These are phyloP conservation scores for Tokudaia tokunoshimensis DNA, from an alignment of 2,797 vertebrate species.

Conservation along the genomic window DNA sequence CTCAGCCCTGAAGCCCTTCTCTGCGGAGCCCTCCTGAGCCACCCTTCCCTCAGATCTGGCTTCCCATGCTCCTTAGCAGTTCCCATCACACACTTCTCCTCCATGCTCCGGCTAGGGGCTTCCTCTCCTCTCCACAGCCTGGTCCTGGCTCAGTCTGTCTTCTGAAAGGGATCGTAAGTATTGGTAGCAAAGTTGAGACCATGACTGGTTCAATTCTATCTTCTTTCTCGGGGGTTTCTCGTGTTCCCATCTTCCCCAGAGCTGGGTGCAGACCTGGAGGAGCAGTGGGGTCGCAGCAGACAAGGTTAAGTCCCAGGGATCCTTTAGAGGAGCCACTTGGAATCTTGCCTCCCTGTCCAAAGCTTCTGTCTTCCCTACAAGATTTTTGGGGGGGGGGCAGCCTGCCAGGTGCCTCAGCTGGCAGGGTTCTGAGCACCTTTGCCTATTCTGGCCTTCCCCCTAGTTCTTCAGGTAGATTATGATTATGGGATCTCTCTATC, in stretches of 20 bases:
- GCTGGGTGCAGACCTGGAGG: neutral
- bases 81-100: accelerated
- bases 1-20: neutral
- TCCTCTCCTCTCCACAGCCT: neutral
- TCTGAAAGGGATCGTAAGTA: neutral
- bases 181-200: neutral
- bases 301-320: no score
- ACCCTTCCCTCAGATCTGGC: neutral
- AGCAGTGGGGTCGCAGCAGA: accelerated
- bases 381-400: no score
- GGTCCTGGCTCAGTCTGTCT: neutral
- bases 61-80: no score
- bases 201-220: neutral
- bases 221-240: neutral
- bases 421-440: neutral
- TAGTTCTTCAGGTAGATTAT: neutral
- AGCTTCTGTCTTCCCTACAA: neutral
- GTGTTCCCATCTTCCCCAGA: accelerated
- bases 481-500: neutral
- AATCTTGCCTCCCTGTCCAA: neutral
- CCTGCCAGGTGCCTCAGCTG: neutral
- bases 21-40: neutral
- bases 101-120: neutral
- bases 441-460: neutral
- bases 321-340: neutral